phyloP scores from a whole-genome alignment of 2,888 invertebrate species.

The Holacanthella duospinosa region DNA sequence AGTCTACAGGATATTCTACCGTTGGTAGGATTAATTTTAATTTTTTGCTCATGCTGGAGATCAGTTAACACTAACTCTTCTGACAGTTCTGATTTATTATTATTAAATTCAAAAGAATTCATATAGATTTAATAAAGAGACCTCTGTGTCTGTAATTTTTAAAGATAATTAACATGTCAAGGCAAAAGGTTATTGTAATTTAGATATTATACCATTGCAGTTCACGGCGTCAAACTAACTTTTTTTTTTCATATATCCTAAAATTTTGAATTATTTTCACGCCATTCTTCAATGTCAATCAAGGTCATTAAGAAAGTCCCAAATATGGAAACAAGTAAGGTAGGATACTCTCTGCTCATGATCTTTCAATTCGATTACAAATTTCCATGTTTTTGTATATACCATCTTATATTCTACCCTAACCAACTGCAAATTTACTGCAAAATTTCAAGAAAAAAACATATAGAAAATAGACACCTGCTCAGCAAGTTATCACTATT shows the following conservation, averaged over 20 bases:
- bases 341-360: too few relatives aligned
- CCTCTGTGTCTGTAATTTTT: not conserved
- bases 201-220: too few relatives aligned
- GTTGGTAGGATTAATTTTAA: not conserved
- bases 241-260: not conserved
- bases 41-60: not conserved
- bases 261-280: not conserved
- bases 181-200: not conserved
- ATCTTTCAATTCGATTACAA: too few relatives aligned
- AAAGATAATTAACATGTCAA: not conserved
- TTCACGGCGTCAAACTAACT: not conserved
- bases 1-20: too few relatives aligned
- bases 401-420: too few relatives aligned
- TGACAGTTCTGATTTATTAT: not conserved
- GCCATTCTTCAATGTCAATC: not conserved
- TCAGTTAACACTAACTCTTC: not conserved
- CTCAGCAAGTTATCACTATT: too few relatives aligned
- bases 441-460: too few relatives aligned
- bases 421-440: too few relatives aligned
- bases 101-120: not conserved
- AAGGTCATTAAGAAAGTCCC: not conserved
- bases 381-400: too few relatives aligned
- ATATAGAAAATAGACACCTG: too few relatives aligned
- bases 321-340: constrained; percentile 1
- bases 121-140: not conserved